phyloP scores from a whole-genome alignment of 2,113 vertebrate species.

The Sakesphorus luctuosus region DNA sequence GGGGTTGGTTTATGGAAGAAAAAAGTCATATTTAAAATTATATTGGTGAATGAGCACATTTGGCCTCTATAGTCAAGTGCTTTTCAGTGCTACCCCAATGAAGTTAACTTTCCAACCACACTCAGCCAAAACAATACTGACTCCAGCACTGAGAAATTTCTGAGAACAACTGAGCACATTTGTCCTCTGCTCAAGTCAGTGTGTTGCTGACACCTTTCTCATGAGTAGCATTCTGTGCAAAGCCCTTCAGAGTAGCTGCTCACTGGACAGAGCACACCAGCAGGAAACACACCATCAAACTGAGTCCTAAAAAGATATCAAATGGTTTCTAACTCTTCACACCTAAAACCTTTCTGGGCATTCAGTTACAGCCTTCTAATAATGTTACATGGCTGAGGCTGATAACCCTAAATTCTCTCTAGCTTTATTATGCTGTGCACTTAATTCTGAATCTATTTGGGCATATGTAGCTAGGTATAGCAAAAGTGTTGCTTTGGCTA shows the following conservation, averaged over 20 bases:
- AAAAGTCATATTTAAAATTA: not conserved
- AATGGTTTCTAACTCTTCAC: not conserved
- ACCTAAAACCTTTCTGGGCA: not conserved
- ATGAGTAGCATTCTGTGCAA: not conserved
- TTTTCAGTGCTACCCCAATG: not conserved
- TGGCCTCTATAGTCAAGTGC: not conserved
- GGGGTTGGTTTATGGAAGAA: not conserved
- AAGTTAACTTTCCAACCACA: not conserved
- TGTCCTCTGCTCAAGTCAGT: not conserved
- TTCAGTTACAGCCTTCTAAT: not conserved
- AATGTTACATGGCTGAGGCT: not conserved
- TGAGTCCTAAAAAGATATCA: not conserved
- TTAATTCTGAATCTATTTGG: not conserved
- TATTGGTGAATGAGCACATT: not conserved
- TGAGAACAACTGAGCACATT: fast-evolving
- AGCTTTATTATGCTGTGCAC: not conserved
- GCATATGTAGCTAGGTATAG: not conserved
- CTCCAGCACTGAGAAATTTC: not conserved
- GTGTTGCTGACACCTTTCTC: not conserved
- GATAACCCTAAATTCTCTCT: not conserved
- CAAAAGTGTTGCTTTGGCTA: not conserved
- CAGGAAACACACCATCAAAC: not conserved
- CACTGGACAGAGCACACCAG: not conserved
- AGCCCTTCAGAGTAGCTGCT: not conserved
- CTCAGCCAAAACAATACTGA: not conserved